phyloP scores from a whole-genome alignment of 2,888 invertebrate genomes.

The Prosapia bicincta region DNA sequence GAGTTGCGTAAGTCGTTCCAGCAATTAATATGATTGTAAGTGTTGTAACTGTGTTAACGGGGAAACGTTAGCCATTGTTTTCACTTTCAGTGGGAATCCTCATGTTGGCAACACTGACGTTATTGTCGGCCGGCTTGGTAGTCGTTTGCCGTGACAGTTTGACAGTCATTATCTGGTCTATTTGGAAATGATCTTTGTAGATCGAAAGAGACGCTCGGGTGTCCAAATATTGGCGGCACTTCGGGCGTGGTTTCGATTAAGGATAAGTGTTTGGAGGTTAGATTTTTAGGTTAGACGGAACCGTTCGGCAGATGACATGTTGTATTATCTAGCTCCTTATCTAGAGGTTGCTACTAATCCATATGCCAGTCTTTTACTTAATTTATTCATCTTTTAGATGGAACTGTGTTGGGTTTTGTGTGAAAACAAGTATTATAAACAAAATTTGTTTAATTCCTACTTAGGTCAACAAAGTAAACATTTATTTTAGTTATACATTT shows the following conservation, averaged over 20 bases:
- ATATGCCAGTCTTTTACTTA: too few relatives aligned
- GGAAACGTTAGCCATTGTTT: not conserved
- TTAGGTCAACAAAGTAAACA: too few relatives aligned
- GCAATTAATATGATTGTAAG: not conserved
- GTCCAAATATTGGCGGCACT: not conserved
- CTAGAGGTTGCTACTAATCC: too few relatives aligned
- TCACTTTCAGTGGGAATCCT: slow-evolving; percentile 2
- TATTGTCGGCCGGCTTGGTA: not conserved
- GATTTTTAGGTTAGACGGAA: not conserved
- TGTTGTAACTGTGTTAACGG: not conserved
- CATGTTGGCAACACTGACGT: not conserved
- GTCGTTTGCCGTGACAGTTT: not conserved
- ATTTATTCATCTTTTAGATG: too few relatives aligned
- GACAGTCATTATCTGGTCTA: not conserved
- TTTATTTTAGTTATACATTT: too few relatives aligned
- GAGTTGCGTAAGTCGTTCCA: not conserved
- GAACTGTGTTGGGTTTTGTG: too few relatives aligned
- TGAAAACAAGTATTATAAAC: too few relatives aligned
- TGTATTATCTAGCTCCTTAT: too few relatives aligned
- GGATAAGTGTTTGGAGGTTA: not conserved
- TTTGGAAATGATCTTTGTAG: not conserved
- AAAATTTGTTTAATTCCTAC: too few relatives aligned
- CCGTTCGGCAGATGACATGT: not conserved
- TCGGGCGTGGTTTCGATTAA: not conserved
- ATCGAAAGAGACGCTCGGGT: not conserved